These are phyloP conservation scores for Rissa tridactyla DNA, from an alignment of 2,113 vertebrate species.

Conservation along the genomic window DNA sequence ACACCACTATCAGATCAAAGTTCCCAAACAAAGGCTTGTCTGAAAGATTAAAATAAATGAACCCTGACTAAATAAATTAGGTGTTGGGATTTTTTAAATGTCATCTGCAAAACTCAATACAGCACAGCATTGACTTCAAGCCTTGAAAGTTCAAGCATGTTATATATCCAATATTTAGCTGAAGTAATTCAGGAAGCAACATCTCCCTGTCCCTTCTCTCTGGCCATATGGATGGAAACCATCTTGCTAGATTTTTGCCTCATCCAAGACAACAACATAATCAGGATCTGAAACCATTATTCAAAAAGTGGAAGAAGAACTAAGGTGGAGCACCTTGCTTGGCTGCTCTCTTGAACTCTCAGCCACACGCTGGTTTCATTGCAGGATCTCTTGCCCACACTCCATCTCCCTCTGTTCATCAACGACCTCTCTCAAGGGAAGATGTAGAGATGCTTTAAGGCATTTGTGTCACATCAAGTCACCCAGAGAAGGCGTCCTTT, in stretches of 20 bases:
- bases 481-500: not conserved
- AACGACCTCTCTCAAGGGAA: not conserved
- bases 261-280: not conserved
- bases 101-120: not conserved
- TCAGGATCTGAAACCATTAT: not conserved
- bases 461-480: not conserved
- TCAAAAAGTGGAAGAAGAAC: not conserved
- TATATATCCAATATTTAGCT: not conserved
- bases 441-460: not conserved
- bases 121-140: not conserved
- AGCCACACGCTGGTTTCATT: not conserved
- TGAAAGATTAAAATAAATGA: slow-evolving; percentile 51
- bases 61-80: slow-evolving; percentile 42
- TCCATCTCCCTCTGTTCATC: not conserved
- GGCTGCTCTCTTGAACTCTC: not conserved
- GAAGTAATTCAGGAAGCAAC: not conserved
- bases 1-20: slow-evolving; percentile 34
- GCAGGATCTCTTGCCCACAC: not conserved
- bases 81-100: not conserved
- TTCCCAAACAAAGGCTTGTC: slow-evolving; percentile 9
- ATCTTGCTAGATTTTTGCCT: not conserved
- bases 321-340: not conserved
- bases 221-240: not conserved
- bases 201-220: not conserved
- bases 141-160: not conserved